Conservation (phyloP, 1,140 invertebrate species). For the Callitettix versicolor region DNA sequence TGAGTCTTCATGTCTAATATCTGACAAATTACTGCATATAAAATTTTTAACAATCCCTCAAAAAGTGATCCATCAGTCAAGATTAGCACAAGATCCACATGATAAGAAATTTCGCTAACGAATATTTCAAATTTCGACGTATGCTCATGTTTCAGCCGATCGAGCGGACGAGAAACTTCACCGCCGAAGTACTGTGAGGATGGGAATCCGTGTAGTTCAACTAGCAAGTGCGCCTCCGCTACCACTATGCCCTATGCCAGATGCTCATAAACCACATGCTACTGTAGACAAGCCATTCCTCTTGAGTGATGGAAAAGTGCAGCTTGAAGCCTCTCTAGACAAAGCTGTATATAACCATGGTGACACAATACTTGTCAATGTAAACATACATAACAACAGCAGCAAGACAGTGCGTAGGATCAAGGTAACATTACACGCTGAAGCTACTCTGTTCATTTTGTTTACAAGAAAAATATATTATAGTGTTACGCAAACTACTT, state of each 20-base stretch:
- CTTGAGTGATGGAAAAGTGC: slow-evolving; percentile 50
- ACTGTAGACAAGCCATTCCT: slow-evolving; percentile 47
- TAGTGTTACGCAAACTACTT: too few species aligned
- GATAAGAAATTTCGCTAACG: too few species aligned
- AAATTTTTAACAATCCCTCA: too few species aligned
- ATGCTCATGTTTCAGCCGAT: slow-evolving; percentile 43
- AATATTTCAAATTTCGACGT: too few species aligned
- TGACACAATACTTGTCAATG: slow-evolving; percentile 77
- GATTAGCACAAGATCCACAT: too few species aligned
- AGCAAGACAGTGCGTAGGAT: slow-evolving; percentile 90
- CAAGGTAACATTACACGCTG: slow-evolving; percentile 57
- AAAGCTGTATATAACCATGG: slow-evolving; percentile 89
- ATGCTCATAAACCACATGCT: slow-evolving; percentile 33
- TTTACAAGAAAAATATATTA: too few species aligned
- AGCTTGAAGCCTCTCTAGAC: slow-evolving; percentile 82
- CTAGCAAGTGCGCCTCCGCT: slow-evolving; percentile 33
- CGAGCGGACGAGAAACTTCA: slow-evolving; percentile 63
- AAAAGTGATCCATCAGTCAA: too few species aligned
- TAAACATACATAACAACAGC: slow-evolving; percentile 86
- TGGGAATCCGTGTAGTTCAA: slow-evolving; percentile 70
- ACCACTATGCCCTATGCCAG: slow-evolving; percentile 30
- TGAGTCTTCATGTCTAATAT: too few species aligned
- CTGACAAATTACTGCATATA: too few species aligned
- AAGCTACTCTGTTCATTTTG: too few species aligned
- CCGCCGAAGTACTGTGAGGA: slow-evolving; percentile 61